phyloP scores from a whole-genome alignment of 2,113 vertebrate genomes.

The Eidolon helvum region DNA sequence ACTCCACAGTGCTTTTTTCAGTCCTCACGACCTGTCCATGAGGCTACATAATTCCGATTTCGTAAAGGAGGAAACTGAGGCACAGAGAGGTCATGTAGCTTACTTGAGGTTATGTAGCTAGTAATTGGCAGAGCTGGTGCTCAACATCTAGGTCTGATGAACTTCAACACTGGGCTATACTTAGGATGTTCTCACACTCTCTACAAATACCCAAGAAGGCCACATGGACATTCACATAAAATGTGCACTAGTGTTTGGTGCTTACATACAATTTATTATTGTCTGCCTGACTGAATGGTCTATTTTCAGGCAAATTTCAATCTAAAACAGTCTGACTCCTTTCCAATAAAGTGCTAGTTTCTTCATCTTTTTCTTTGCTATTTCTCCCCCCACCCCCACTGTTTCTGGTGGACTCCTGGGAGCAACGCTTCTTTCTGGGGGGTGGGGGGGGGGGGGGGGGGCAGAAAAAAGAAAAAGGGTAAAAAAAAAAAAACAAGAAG shows the following conservation, averaged over 20 bases:
- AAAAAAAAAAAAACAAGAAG: too few relatives aligned
- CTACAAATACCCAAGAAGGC: not conserved
- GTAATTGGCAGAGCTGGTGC: not conserved
- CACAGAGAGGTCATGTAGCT: not conserved
- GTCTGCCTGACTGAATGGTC: not conserved
- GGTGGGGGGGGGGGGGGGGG: too few relatives aligned
- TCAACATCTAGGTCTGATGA: not conserved
- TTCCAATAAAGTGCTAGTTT: not conserved
- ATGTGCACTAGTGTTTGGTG: not conserved
- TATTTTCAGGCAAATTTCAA: slow-evolving; percentile 29
- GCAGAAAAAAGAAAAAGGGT: too few relatives aligned
- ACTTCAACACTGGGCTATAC: not conserved
- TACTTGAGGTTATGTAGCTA: not conserved
- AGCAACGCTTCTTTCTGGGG: not conserved
- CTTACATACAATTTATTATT: not conserved
- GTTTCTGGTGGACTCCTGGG: not conserved
- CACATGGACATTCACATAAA: not conserved
- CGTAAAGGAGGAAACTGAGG: not conserved
- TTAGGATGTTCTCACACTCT: not conserved
- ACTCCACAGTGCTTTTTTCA: not conserved
- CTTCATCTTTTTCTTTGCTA: not conserved
- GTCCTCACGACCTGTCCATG: not conserved
- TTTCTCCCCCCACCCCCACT: not conserved
- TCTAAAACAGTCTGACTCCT: not conserved
- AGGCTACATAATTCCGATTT: not conserved